Percentiles rank a stretch among this genome's conserved stretches.
phyloP scores from a whole-genome alignment of 2,113 vertebrate genomes.

The Dinomys branickii region DNA sequence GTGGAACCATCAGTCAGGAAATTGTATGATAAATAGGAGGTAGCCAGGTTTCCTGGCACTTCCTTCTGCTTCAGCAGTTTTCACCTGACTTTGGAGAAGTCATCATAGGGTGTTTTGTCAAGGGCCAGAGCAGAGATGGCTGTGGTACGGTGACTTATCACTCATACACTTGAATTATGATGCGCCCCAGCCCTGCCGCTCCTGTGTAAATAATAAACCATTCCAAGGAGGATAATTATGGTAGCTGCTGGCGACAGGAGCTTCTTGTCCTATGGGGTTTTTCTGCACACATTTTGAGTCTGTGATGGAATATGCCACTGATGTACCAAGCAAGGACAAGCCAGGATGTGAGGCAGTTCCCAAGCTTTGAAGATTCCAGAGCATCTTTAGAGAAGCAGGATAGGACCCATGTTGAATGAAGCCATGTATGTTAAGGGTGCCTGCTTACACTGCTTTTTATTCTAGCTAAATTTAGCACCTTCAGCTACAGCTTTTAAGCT shows the following conservation, averaged over 20 bases:
- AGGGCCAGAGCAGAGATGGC: slow-evolving; percentile 84
- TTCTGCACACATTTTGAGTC: slow-evolving; percentile 71
- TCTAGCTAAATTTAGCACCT: background rate
- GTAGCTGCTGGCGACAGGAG: slow-evolving; percentile 76
- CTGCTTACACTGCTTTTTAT: background rate
- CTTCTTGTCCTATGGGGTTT: slow-evolving; percentile 52
- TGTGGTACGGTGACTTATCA: slow-evolving; percentile 81
- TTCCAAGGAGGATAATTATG: slow-evolving; percentile 80
- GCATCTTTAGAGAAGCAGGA: background rate
- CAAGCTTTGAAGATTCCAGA: accelerated
- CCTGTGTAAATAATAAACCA: slow-evolving; percentile 87
- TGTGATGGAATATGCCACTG: slow-evolving; percentile 70
- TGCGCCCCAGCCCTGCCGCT: slow-evolving; percentile 82
- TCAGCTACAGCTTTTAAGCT: background rate
- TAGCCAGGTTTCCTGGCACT: slow-evolving; percentile 88
- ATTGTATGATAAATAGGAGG: slow-evolving; percentile 91
- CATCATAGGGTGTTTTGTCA: slow-evolving; percentile 87
- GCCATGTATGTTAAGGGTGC: background rate
- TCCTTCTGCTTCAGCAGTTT: slow-evolving; percentile 91
- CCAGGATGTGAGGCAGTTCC: slow-evolving; percentile 21
- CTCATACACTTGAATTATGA: slow-evolving; percentile 85
- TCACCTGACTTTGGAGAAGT: slow-evolving; percentile 88
- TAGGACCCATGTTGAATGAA: background rate
- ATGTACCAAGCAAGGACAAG: slow-evolving; percentile 65
- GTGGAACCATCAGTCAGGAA: slow-evolving; percentile 90